Evolutionary conservation across 2,888 invertebrate species (phyloP), one percentile per base, ranked within the genome.

Genomic region (Leucozona laternaria): DNA sequence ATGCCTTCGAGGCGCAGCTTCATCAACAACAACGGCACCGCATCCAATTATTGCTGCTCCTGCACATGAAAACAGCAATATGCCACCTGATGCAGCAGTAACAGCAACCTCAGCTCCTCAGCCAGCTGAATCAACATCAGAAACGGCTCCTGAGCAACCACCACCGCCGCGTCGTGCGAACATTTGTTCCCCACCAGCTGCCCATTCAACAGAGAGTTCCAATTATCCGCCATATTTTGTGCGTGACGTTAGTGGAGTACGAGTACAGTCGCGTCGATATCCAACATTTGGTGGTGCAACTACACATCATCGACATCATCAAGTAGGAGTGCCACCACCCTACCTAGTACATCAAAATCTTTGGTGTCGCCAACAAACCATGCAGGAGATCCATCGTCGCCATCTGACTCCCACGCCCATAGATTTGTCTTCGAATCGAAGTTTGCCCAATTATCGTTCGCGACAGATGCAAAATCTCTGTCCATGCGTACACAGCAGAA

Each of bases 321-420:
- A 83, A 5, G 77, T 73, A n/a, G 88, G 53, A 68, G 88, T 48
- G 2, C 94, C 94, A 17, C 95, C 96, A 60, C 95, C 96, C 57
- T 95, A 96, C 92, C 94, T 96, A 7, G 94, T 96, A 7, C 96
- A 96, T 91, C 96, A 96, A 90, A 94, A 95, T 81, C 92, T 96
- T 53, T 96, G 96, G 96, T 94, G 95, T 86, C 94, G 95, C 0
- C 96, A 96, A 89, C 96, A 96, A 89, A 95, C 95, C 78, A 94
- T 92, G 80, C 94, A 93, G 89, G 95, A 95, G 90, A 90, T 94
- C 79, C 94, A 94, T 88, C 93, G 95, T 57, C 93, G 94, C 76
- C 93, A 91, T 88, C 92, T 92, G 90, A 92, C 91, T 34, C 92
- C 92, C 43, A 92, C 92, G 3, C 93, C 92, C 31, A 91, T 92